Percentiles rank a stretch among this genome's conserved stretches.
Conservation (phyloP, 2,797 vertebrate species). For the Phrynocephalus forsythii region DNA sequence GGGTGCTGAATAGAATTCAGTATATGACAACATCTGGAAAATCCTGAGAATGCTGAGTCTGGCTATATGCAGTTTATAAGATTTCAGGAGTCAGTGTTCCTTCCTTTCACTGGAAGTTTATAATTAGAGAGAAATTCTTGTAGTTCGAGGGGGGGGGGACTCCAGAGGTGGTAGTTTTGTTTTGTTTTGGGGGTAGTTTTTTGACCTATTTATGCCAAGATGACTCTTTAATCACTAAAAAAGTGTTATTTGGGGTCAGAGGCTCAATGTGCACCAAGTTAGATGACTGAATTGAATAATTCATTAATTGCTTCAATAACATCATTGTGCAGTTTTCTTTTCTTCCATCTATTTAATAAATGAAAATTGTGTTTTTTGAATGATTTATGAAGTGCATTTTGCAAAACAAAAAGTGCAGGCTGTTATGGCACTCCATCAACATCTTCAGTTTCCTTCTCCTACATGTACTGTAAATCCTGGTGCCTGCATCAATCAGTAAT, state of each 20-base stretch:
- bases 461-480: constrained; percentile 8
- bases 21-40: constrained; percentile 68
- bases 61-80: constrained; percentile 65
- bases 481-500: background rate
- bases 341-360: constrained; percentile 33
- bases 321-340: constrained; percentile 31
- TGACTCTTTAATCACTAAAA: constrained; percentile 59
- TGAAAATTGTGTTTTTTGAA: constrained; percentile 28
- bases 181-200: constrained; percentile 12
- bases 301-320: constrained; percentile 62
- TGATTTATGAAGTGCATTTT: constrained; percentile 34
- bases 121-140: constrained; percentile 58
- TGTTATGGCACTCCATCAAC: constrained; percentile 18
- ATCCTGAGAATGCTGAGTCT: constrained; percentile 58
- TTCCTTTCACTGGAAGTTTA: constrained; percentile 50
- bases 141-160: constrained; percentile 48
- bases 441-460: constrained; percentile 29
- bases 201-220: constrained; percentile 68
- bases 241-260: constrained; percentile 52
- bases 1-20: constrained; percentile 68
- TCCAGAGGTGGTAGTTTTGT: constrained; percentile 29
- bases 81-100: constrained; percentile 47
- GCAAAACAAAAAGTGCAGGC: background rate
- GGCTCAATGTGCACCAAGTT: constrained; percentile 42
- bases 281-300: constrained; percentile 55